Conservation (phyloP, 2,113 vertebrate species). For the Argyrosomus japonicus region DNA sequence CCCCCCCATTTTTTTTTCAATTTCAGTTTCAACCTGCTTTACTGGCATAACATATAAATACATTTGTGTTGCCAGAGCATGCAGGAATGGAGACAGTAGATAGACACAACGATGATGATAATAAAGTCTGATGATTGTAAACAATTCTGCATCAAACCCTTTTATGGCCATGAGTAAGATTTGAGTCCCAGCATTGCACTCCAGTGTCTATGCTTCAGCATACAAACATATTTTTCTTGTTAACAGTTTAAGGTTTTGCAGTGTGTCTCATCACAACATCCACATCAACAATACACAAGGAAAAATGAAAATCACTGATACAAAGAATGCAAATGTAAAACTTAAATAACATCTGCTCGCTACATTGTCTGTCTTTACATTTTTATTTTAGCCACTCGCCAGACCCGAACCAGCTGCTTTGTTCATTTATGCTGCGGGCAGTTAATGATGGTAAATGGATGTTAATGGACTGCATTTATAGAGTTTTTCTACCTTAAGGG, state of each 20-base stretch:
- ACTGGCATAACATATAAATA: background rate
- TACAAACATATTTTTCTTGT: background rate
- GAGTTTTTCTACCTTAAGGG: background rate
- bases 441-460: background rate
- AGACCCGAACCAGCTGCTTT: background rate
- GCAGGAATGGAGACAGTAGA: background rate
- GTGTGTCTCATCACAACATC: background rate
- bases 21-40: conserved; percentile 14
- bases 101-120: background rate
- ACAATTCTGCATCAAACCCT: background rate
- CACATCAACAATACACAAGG: background rate
- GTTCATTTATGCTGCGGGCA: background rate
- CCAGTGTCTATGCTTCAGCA: background rate
- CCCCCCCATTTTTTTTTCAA: background rate
- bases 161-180: background rate
- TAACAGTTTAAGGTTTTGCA: background rate
- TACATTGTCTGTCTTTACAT: background rate
- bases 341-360: background rate
- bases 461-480: background rate
- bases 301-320: background rate
- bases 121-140: background rate
- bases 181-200: background rate
- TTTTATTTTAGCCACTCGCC: background rate
- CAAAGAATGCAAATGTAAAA: background rate
- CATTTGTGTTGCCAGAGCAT: conserved; percentile 6